Evolutionary conservation across 2,888 invertebrate species (phyloP).

Genomic region (Leptarthrus brevirostris): DNA sequence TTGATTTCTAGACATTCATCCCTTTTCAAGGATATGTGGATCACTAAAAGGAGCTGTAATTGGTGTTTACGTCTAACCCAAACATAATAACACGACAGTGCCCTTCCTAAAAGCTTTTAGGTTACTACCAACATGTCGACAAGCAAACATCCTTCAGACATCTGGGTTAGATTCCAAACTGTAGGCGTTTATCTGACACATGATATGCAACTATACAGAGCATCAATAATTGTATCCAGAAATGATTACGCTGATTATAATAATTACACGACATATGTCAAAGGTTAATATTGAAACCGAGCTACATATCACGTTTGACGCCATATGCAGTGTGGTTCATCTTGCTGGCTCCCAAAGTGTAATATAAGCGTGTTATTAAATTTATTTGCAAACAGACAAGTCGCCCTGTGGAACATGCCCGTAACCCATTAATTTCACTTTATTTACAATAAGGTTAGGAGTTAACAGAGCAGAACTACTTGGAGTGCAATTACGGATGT

Average conservation of each 20-base stretch:
- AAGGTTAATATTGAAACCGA: background rate
- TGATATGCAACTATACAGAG: slow-evolving; percentile 4
- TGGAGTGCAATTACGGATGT: too few relatives aligned
- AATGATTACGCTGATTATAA: slow-evolving; percentile 26
- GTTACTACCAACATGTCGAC: background rate
- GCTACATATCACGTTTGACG: too few relatives aligned
- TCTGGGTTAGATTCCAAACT: too few relatives aligned
- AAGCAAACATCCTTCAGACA: too few relatives aligned
- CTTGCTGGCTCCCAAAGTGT: too few relatives aligned
- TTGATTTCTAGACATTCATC: background rate
- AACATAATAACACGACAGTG: background rate
- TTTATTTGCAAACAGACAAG: too few relatives aligned
- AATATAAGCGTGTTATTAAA: too few relatives aligned
- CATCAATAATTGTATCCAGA: slow-evolving; percentile 27
- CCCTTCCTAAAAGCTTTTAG: background rate
- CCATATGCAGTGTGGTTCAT: too few relatives aligned
- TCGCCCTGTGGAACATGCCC: too few relatives aligned
- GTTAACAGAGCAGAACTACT: too few relatives aligned
- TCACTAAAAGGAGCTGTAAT: slow-evolving; percentile 4
- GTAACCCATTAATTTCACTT: too few relatives aligned
- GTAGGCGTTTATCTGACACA: slow-evolving; percentile 19
- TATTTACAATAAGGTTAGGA: too few relatives aligned
- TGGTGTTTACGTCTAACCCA: background rate
- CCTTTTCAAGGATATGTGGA: background rate
- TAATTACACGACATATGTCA: background rate